Evolutionary conservation across 2,888 invertebrate genomes (phyloP).

Genomic region (Mythimna impura): DNA sequence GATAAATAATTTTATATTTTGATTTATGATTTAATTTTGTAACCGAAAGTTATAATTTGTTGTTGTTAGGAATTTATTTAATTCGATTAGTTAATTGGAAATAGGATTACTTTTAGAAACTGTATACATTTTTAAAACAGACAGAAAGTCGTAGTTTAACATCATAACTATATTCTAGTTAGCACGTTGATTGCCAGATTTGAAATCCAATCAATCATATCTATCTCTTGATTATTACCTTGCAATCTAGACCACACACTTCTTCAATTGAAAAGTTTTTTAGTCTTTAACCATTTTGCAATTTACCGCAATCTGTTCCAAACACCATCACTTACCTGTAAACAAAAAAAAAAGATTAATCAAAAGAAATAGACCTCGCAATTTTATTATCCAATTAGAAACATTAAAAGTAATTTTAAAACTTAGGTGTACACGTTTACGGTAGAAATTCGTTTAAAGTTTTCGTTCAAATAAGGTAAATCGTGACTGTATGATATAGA

Average conservation of each 20-base stretch:
- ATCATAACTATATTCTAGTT: not conserved
- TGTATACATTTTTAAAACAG: not conserved
- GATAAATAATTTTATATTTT: conserved; percentile 1
- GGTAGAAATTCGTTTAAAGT: conserved; percentile 29
- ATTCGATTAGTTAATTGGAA: not conserved
- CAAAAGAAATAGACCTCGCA: conserved; percentile 55
- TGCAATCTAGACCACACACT: conserved; percentile 15
- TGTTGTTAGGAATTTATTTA: not conserved
- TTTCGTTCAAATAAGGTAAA: conserved; percentile 30
- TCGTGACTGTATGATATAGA: conserved; percentile 59
- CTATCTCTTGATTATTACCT: not conserved
- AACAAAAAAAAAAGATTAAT: conserved; percentile 53
- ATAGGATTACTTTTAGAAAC: not conserved
- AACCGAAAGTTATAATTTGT: conserved; percentile 6
- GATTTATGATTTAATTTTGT: conserved; percentile 14
- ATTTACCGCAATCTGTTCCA: conserved; percentile 52
- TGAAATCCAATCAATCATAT: conserved; percentile 15
- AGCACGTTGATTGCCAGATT: not conserved
- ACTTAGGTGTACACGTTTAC: conserved; percentile 3
- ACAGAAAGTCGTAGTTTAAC: no score
- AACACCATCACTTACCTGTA: conserved; percentile 62
- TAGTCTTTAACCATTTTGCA: conserved; percentile 7
- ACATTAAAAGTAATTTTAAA: conserved; percentile 1
- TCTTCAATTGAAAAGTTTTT: conserved; percentile 32
- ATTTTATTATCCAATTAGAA: conserved; percentile 55